Evolutionary conservation across 2,113 vertebrate genomes (phyloP).

Genomic region (Alexandromys fortis): DNA sequence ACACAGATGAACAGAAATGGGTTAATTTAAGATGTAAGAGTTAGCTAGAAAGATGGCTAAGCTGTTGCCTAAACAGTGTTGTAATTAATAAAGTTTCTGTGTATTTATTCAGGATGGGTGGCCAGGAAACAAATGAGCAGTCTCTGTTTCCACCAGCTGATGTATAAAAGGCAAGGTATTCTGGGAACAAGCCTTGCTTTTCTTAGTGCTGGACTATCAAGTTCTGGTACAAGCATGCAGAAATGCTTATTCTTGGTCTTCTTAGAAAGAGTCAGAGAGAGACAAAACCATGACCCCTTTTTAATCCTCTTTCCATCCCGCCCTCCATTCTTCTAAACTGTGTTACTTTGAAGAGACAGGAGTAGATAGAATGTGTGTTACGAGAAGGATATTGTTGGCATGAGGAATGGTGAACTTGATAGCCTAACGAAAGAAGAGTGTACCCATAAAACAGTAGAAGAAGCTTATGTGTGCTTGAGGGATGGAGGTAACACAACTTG

Average conservation of each 20-base stretch:
- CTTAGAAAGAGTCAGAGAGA: neutral
- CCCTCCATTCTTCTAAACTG: neutral
- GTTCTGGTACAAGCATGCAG: neutral
- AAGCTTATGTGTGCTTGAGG: neutral
- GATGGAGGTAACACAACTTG: neutral
- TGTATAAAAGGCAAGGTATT: neutral
- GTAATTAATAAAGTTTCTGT: no score
- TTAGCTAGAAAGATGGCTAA: no score
- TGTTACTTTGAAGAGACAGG: neutral
- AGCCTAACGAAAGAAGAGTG: neutral
- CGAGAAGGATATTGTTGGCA: neutral
- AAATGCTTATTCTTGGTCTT: neutral
- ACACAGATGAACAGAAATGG: no score
- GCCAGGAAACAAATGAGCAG: no score
- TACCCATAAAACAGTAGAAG: neutral
- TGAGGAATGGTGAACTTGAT: neutral
- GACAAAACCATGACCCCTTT: neutral
- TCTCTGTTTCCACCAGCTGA: neutral
- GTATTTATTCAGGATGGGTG: no score
- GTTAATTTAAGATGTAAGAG: no score
- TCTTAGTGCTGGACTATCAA: neutral
- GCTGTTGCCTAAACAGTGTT: no score
- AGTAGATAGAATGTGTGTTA: conserved; percentile 8
- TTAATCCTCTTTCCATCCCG: neutral
- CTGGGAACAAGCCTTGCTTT: neutral